Base-by-base conservation (phyloP, 1,140 invertebrate species). In the Cataglyphis hispanica region DNA sequence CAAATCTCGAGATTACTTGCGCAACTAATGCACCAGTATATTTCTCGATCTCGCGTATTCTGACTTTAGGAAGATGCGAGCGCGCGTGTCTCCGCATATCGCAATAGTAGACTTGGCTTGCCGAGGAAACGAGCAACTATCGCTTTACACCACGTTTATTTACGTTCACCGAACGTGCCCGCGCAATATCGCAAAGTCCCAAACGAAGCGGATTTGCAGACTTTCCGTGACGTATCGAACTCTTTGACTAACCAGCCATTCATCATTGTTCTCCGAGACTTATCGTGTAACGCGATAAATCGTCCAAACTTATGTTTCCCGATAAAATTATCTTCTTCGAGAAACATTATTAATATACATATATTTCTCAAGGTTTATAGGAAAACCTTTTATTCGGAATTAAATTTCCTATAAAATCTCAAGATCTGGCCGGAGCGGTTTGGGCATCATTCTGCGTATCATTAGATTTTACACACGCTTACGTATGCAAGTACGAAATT, bases 1-100 rank as follows among this genome's bases (percentile, higher is more conserved):
- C 67, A 58, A 83, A 60, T 83, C 53, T 60, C 67, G 37, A 60
- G 67, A 83, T 83, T 72, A 83, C 66, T 60, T 72, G 78, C 19
- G 13, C 67, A 72, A 83, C 34, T 81, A 81, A 53, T 43, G 22
- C 43, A 53, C 43, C 22, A 19, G 10, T 43, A 50, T 19, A 37
- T 60, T 37, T 70, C 66, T 67, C 13, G 37, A 50, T 22, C 40
- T 70, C 16, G 27, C 46, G 70, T 60, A 83, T 60, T 83, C 60
- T 72, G 70, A 81, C 78, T 72, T 43, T 4, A 10, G 53, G n/a
- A 60, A 72, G 53, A 60, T 2, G 2, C 50, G 77, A 56, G 25
- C 31, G 19, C 27, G 40, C 10, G 50, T 22, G 19, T 43, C 63
- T 16, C 27, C 43, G 67, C 50, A 37, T 77, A 27, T 46, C 58